These are phyloP conservation scores for Alviniconcha strummeri DNA, from an alignment of 2,888 invertebrate species.

Conservation along the genomic window DNA sequence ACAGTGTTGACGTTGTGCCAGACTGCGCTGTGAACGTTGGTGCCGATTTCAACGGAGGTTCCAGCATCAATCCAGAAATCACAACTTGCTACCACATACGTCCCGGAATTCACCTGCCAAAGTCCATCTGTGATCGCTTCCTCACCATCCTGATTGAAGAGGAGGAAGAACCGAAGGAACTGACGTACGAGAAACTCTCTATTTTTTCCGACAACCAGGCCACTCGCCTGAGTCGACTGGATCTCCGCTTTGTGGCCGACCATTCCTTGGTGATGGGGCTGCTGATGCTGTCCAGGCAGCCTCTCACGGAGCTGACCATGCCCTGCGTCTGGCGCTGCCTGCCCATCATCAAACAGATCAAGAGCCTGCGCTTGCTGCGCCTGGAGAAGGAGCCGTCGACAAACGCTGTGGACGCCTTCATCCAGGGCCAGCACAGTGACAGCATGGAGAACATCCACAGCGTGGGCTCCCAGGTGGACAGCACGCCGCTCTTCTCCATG, in stretches of 20 bases:
- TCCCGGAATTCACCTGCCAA: constrained; percentile 43
- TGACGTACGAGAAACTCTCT: constrained; percentile 38
- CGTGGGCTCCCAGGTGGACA: constrained; percentile 7
- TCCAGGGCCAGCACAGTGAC: constrained; percentile 15
- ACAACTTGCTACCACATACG: constrained; percentile 35
- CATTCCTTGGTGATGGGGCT: constrained; percentile 79
- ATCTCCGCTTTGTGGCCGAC: constrained; percentile 40
- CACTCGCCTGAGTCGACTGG: constrained; percentile 49
- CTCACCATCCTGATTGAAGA: constrained; percentile 34
- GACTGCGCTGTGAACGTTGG: too few relatives aligned
- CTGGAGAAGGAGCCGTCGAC: constrained; percentile 76
- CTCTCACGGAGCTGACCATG: constrained; percentile 84
- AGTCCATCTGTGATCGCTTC: constrained; percentile 46
- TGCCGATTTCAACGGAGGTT: not conserved
- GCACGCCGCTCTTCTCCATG: constrained; percentile 5
- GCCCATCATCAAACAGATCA: constrained; percentile 81
- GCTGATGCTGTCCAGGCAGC: constrained; percentile 83
- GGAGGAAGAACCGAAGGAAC: constrained; percentile 9
- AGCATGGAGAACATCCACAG: not conserved
- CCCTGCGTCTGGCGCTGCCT: constrained; percentile 82
- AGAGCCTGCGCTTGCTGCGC: constrained; percentile 82
- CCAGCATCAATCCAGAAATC: constrained; percentile 8
- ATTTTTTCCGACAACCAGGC: constrained; percentile 45
- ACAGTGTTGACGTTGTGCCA: not conserved
- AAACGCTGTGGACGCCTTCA: not conserved